phyloP scores from a whole-genome alignment of 2,797 vertebrate genomes.

The Halcyon chelicuti region DNA sequence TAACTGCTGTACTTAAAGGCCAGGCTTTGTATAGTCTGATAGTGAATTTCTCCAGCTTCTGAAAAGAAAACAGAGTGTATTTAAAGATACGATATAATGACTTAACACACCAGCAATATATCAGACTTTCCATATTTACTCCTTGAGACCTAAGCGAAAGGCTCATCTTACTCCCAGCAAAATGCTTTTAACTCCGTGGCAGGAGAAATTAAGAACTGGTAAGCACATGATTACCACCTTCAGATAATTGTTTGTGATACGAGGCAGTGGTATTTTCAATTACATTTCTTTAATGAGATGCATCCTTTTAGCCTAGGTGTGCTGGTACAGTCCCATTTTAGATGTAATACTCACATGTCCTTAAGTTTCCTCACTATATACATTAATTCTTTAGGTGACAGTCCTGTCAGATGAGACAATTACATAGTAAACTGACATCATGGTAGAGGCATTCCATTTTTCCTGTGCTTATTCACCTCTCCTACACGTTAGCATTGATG shows the following conservation, averaged over 20 bases:
- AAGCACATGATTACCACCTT: slow-evolving; percentile 6
- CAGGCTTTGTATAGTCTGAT: not conserved
- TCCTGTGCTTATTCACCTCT: not conserved
- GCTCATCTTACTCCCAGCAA: slow-evolving; percentile 4
- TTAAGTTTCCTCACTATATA: not conserved
- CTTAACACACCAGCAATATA: not conserved
- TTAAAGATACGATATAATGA: not conserved
- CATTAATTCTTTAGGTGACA: slow-evolving; percentile 15
- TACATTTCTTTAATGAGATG: not conserved
- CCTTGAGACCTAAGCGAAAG: not conserved
- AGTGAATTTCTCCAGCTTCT: not conserved
- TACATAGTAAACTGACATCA: not conserved
- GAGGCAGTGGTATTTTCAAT: not conserved
- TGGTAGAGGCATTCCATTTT: not conserved
- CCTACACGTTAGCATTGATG: not conserved
- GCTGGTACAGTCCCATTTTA: not conserved
- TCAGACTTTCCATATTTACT: not conserved
- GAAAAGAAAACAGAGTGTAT: not conserved
- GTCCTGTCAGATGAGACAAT: slow-evolving; percentile 25
- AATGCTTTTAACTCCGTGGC: slow-evolving; percentile 28
- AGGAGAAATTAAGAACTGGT: slow-evolving; percentile 10
- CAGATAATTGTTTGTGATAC: not conserved
- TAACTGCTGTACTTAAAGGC: not conserved
- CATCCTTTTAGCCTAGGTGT: not conserved
- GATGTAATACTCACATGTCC: not conserved